Percentiles rank a stretch among this genome's conserved stretches.
Conservation (phyloP, 1,140 invertebrate species). For the Heterodera schachtii region DNA sequence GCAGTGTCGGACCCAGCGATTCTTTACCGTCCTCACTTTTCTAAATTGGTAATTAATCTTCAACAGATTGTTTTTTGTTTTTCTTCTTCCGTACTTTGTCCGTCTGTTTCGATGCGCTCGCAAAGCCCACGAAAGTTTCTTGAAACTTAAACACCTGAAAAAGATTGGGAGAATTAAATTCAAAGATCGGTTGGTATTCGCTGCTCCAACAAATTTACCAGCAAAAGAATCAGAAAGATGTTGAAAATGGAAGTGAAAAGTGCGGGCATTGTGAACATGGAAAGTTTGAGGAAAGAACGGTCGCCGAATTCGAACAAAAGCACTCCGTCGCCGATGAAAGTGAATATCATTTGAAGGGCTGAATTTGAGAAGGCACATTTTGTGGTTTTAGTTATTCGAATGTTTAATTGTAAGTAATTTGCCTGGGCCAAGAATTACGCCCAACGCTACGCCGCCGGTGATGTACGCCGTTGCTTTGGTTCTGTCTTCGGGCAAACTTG, state of each 20-base stretch:
- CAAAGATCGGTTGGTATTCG: too few species aligned
- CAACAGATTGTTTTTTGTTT: background rate
- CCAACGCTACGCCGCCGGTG: constrained; percentile 67
- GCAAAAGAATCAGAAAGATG: constrained; percentile 24
- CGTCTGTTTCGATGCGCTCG: constrained; percentile 11
- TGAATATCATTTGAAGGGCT: constrained; percentile 42
- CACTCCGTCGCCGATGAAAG: constrained; percentile 33
- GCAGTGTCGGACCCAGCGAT: constrained; percentile 13
- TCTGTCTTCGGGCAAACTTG: constrained; percentile 35
- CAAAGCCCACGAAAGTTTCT: constrained; percentile 32
- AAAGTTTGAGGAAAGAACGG: constrained; percentile 9
- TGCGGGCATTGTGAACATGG: constrained; percentile 43
- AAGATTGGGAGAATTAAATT: background rate
- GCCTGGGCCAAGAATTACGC: constrained; percentile 66
- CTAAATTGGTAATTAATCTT: background rate
- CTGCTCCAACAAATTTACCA: background rate
- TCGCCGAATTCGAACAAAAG: background rate
- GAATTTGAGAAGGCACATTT: background rate
- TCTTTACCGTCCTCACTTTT: constrained; percentile 9
- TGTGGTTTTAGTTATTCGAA: too few species aligned
- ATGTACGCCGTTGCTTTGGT: constrained; percentile 57
- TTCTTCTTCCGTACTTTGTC: background rate
- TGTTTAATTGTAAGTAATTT: background rate
- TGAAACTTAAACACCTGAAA: constrained; percentile 20
- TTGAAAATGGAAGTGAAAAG: constrained; percentile 28